Evolutionary conservation across 2,797 vertebrate species (phyloP).

Genomic region (Pantherophis alleghaniensis): DNA sequence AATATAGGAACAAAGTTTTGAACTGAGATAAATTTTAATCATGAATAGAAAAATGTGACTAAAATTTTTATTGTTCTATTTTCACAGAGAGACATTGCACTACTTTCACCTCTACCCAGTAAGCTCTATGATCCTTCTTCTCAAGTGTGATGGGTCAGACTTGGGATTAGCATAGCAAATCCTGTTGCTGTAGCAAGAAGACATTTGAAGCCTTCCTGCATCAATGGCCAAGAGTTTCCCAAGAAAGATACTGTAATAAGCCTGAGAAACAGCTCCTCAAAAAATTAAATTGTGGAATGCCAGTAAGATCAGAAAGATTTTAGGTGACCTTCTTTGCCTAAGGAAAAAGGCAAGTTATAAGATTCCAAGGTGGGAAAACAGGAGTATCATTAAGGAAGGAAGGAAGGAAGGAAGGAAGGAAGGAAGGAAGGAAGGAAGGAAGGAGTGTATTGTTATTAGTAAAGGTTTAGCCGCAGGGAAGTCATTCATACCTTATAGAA

Average conservation of each 20-base stretch:
- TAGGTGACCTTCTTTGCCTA: neutral
- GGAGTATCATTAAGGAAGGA: neutral
- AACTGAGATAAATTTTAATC: neutral
- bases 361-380: neutral
- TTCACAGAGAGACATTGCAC: neutral
- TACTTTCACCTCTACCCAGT: neutral
- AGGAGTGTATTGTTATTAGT: neutral
- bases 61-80: neutral
- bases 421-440: neutral
- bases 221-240: neutral
- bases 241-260: neutral
- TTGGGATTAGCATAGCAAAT: neutral
- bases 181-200: neutral
- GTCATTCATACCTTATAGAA: neutral
- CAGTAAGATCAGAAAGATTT: neutral
- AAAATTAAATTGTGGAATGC: neutral
- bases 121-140: neutral
- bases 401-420: no score
- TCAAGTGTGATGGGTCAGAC: neutral
- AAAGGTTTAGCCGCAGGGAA: neutral
- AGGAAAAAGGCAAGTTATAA: neutral
- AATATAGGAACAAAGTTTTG: neutral
- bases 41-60: neutral
- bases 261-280: neutral
- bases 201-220: neutral